phyloP scores from a whole-genome alignment of 2,797 vertebrate species.

The Delichon dasypus region DNA sequence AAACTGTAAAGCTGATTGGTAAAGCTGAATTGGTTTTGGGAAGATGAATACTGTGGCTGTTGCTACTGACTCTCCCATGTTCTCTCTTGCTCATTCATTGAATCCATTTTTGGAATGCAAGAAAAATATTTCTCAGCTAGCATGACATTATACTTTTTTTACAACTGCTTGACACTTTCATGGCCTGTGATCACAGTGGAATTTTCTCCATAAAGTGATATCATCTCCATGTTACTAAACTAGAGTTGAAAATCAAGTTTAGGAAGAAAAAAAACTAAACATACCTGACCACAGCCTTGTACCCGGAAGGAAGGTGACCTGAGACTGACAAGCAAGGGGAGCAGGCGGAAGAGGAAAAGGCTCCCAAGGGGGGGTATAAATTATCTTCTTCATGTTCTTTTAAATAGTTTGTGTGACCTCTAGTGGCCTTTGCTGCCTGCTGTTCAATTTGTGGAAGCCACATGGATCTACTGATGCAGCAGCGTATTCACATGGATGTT shows the following conservation, averaged over 20 bases:
- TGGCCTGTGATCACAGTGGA: conserved; percentile 14
- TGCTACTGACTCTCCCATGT: background rate
- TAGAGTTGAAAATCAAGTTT: background rate
- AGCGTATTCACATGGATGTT: background rate
- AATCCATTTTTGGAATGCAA: background rate
- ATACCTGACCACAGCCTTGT: background rate
- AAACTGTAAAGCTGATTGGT: conserved; percentile 51
- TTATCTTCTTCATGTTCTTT: background rate
- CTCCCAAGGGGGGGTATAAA: background rate
- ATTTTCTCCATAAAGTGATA: conserved; percentile 52
- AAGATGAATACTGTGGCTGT: conserved; percentile 32
- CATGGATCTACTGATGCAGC: background rate
- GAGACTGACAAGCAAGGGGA: background rate
- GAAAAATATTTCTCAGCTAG: conserved; percentile 30
- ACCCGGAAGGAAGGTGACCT: background rate
- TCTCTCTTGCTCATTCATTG: background rate
- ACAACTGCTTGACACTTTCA: conserved; percentile 29
- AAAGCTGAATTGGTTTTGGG: conserved; percentile 1
- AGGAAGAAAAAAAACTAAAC: background rate
- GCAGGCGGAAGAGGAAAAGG: background rate
- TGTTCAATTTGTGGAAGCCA: background rate
- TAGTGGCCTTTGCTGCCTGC: conserved; percentile 31
- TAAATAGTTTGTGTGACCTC: conserved; percentile 24
- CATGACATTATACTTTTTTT: background rate
- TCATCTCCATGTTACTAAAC: conserved; percentile 29